Evolutionary conservation across 2,113 vertebrate species (phyloP), one percentile per base, ranked within the genome.

Genomic region (Chaetura pelagica): DNA sequence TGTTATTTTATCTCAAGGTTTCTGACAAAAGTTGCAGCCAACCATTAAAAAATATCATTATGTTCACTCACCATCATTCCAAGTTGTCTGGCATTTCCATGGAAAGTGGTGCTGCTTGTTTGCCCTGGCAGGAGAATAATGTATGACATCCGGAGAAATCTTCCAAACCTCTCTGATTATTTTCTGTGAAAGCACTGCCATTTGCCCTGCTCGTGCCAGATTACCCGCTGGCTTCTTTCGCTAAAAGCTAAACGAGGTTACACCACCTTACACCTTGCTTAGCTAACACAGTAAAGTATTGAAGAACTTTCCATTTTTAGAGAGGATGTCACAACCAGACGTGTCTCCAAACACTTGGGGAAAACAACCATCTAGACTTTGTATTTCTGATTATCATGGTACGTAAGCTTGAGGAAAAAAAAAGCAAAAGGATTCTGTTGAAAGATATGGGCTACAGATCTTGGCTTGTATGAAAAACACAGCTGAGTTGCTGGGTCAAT

Each of bases 321-420:
- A 61, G 19, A 66, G 20, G 21, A 63, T 1, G 5, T 1, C 2
- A 57, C 9, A 42, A 85, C 72, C 30, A 44, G 6, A 9, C 11
- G 74, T 44, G 6, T 40, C n/a, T 9, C 4, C 18, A 69, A 17
- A 51, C 24, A 71, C 10, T 0, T 17, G 6, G 20, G 14, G 44
- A 34, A 74, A 93, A 46, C 3, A 6, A 55, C 6, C 6, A 48
- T 8, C 26, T 42, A 61, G 8, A 35, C 38, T 69, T 89, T 8
- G 2, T n/a, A 59, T 68, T 72, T 79, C 49, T 54, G 15, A n/a
- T 74, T 77, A 23, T 4, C 58, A 22, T 23, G 71, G 4, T 29
- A 72, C 15, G 20, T 19, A 18, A 75, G 32, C 46, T 49, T n/a
- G 3, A 74, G 24, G 7, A 63, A 51, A 51, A 62, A 62, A 58